Conservation (phyloP, 2,113 vertebrate genomes). For the Zosterops japonicus region DNA sequence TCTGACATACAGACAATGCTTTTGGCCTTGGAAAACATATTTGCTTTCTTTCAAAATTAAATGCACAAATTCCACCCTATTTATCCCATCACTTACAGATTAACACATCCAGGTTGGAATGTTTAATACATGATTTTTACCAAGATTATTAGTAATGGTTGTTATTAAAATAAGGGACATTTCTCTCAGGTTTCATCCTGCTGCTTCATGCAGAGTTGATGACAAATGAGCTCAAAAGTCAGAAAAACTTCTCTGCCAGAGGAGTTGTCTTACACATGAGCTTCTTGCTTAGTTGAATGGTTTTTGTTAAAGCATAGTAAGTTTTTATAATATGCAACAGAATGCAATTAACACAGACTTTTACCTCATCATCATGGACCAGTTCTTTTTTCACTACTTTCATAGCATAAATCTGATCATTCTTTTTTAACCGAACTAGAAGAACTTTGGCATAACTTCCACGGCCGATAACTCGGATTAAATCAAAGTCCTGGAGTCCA, state of each 20-base stretch:
- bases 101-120: not conserved
- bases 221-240: not conserved
- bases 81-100: not conserved
- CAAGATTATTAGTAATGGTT: not conserved
- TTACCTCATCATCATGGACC: slow-evolving; percentile 96
- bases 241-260: not conserved
- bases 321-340: not conserved
- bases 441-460: slow-evolving; percentile 99
- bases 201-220: not conserved
- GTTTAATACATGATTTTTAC: not conserved
- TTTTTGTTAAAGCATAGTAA: not conserved
- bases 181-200: not conserved
- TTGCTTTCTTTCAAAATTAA: not conserved
- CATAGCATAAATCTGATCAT: slow-evolving; percentile 94
- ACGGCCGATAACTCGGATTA: slow-evolving; percentile 93
- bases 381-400: slow-evolving; percentile 99
- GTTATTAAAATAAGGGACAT: not conserved
- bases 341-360: not conserved
- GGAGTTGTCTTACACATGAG: not conserved
- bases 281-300: not conserved
- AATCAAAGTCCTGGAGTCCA: slow-evolving; percentile 92
- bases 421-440: slow-evolving; percentile 95
- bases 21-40: not conserved
- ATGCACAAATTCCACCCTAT: not conserved
- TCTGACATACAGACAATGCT: not conserved